Evolutionary conservation across 2,888 invertebrate genomes (phyloP).

Genomic region (Lepidocyrtinus sp.): DNA sequence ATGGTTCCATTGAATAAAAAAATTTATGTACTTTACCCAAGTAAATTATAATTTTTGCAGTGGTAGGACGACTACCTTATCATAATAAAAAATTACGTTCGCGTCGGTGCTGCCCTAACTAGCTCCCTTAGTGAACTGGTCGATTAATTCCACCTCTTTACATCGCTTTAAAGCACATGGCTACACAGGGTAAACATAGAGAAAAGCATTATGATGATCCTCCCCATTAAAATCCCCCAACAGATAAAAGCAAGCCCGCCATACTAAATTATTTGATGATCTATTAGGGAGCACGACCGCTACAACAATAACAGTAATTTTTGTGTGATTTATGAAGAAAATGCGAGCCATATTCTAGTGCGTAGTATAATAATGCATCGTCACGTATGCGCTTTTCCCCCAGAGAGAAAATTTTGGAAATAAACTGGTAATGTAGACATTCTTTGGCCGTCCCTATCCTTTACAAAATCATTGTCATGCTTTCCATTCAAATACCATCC

Average conservation of each 20-base stretch:
- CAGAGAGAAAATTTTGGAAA: neutral
- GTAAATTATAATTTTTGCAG: no score
- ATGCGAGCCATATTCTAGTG: neutral
- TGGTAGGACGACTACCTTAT: no score
- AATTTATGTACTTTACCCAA: neutral
- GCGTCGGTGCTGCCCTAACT: neutral
- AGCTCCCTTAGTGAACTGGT: neutral
- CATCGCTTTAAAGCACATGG: neutral
- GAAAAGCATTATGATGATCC: neutral
- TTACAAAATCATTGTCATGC: no score
- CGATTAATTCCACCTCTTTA: neutral
- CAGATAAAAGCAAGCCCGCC: neutral
- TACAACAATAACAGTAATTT: neutral
- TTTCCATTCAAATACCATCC: no score
- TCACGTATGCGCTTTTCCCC: neutral
- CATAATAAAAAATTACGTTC: neutral
- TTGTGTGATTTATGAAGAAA: neutral
- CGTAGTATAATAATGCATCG: neutral
- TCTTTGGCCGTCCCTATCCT: no score
- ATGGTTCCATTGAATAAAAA: conserved; percentile 15
- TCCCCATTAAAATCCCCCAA: neutral
- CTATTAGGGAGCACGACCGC: neutral
- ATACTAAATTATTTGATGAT: neutral
- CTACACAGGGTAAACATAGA: neutral
- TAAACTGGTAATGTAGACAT: no score